Percentiles rank a stretch among this genome's conserved stretches.
These are phyloP conservation scores for Sipha maydis DNA, from an alignment of 2,888 invertebrate species.

Conservation along the genomic window DNA sequence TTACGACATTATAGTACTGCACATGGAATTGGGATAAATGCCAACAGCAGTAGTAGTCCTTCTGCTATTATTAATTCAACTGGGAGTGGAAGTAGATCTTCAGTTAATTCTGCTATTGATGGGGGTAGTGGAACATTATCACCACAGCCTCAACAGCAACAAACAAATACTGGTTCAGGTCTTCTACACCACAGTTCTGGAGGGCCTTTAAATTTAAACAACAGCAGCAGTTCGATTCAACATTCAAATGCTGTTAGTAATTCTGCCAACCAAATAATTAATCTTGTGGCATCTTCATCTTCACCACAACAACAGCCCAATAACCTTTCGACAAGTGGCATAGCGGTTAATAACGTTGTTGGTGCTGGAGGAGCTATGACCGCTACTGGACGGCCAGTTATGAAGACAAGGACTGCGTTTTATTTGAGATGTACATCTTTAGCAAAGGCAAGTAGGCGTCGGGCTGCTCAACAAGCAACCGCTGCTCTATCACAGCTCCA, in stretches of 20 bases:
- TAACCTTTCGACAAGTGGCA: conserved; percentile 4
- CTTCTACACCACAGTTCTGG: conserved; percentile 21
- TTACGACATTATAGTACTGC: conserved; percentile 93
- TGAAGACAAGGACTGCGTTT: conserved; percentile 97
- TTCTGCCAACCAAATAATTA: background rate
- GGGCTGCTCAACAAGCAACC: conserved; percentile 74
- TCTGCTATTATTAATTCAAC: conserved; percentile 73
- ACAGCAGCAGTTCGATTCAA: background rate
- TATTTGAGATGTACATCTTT: conserved; percentile 91
- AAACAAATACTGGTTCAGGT: background rate
- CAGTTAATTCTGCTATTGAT: conserved; percentile 73
- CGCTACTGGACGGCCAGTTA: conserved; percentile 77
- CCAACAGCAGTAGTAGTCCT: conserved; percentile 33
- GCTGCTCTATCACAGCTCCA: background rate
- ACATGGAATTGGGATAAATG: conserved; percentile 73
- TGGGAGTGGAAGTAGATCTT: background rate
- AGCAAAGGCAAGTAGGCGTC: conserved; percentile 87
- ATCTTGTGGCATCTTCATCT: background rate
- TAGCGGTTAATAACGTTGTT: background rate
- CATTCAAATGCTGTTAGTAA: background rate
- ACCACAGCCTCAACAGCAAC: conserved; percentile 23
- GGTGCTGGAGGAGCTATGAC: background rate
- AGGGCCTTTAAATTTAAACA: conserved; percentile 37
- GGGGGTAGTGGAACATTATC: background rate
- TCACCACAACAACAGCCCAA: conserved; percentile 32